Evolutionary conservation across 1,140 invertebrate genomes (phyloP).

Genomic region (Penaeus chinensis): DNA sequence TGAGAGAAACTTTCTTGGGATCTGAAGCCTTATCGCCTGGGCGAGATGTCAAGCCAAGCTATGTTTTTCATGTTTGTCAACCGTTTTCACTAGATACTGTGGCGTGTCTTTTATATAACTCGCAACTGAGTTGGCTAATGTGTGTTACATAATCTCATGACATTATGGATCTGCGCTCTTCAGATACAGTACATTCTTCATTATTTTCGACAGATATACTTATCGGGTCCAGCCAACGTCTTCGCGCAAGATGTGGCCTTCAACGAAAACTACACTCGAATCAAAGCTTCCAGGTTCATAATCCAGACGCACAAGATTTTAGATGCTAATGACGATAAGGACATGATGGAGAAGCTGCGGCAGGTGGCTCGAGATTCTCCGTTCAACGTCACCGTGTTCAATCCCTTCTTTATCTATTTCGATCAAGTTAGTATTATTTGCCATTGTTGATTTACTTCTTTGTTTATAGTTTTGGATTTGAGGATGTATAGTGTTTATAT

Average conservation of each 20-base stretch:
- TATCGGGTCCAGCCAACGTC: constrained; percentile 72
- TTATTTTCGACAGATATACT: constrained; percentile 73
- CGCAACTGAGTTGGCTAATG: too few species aligned
- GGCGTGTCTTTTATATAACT: too few species aligned
- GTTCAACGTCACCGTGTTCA: constrained; percentile 89
- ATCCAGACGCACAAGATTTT: constrained; percentile 91
- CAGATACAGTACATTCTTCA: neutral
- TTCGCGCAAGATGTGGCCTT: constrained; percentile 82
- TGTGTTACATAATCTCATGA: too few species aligned
- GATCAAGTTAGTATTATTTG: constrained; percentile 77
- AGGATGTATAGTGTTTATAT: neutral
- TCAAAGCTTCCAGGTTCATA: constrained; percentile 85
- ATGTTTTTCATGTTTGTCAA: too few species aligned
- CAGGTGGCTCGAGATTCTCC: constrained; percentile 81
- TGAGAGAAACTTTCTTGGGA: too few species aligned
- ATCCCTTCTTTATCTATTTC: constrained; percentile 95
- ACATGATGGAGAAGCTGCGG: constrained; percentile 86
- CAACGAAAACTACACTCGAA: constrained; percentile 79
- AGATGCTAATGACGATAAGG: constrained; percentile 89
- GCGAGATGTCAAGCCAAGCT: too few species aligned
- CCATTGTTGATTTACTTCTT: neutral
- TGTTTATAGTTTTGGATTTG: neutral
- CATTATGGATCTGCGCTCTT: too few species aligned
- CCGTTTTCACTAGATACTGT: too few species aligned
- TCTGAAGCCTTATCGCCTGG: too few species aligned